phyloP scores from a whole-genome alignment of 1,140 invertebrate species.

The Pygmarrhopalites habei region DNA sequence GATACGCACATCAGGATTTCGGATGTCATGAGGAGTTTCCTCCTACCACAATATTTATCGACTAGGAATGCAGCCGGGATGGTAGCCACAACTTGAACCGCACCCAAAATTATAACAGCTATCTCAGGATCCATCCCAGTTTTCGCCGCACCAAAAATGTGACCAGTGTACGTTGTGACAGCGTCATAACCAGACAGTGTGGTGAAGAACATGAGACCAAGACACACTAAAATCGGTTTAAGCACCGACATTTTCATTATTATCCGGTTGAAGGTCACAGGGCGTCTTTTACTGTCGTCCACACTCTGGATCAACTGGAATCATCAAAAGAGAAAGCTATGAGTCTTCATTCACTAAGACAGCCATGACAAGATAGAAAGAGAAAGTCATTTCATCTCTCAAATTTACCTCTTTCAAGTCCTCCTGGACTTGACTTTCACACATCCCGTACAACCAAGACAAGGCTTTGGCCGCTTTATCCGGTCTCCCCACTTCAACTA shows the following conservation, averaged over 20 bases:
- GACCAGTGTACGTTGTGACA: constrained; percentile 56
- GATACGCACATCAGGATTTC: constrained; percentile 46
- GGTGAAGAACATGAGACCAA: constrained; percentile 74
- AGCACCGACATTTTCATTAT: constrained; percentile 24
- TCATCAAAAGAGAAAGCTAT: no score
- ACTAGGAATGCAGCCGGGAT: constrained; percentile 49
- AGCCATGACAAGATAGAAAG: no score
- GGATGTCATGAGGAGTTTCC: constrained; percentile 51
- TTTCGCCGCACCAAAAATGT: constrained; percentile 45
- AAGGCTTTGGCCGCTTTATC: constrained; percentile 53
- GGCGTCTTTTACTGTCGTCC: constrained; percentile 41
- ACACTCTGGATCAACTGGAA: constrained; percentile 40
- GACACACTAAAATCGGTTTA: constrained; percentile 61
- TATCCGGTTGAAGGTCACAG: constrained; percentile 24
- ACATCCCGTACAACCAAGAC: constrained; percentile 50
- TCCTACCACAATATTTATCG: constrained; percentile 54
- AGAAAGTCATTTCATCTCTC: no score
- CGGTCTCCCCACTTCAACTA: constrained; percentile 54
- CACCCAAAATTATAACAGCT: constrained; percentile 48
- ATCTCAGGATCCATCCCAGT: constrained; percentile 39
- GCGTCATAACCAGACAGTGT: constrained; percentile 44
- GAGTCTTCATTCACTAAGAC: no score
- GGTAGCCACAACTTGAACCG: constrained; percentile 49
- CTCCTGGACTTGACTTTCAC: constrained; percentile 2
- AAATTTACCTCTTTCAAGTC: constrained; percentile 15